Percentiles rank a stretch among this genome's conserved stretches.
These are phyloP conservation scores for Coelopa pilipes DNA, from an alignment of 2,888 invertebrate genomes.

Conservation along the genomic window DNA sequence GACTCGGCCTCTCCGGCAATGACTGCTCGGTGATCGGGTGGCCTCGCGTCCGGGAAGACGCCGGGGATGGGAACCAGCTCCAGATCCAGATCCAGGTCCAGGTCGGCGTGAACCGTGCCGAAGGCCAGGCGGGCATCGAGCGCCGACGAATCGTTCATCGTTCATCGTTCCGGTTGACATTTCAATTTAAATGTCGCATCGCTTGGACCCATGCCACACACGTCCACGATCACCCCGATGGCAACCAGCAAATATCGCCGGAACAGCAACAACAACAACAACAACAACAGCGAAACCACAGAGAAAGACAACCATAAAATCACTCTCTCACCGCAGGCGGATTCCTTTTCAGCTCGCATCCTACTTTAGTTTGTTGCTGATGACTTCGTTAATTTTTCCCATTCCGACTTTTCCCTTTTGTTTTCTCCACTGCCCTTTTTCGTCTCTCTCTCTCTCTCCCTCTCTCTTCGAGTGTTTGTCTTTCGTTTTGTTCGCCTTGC, in stretches of 20 bases:
- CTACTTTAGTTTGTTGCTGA: constrained; percentile 31
- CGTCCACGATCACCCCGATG: neutral
- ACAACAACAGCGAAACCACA: constrained; percentile 3
- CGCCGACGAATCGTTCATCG: neutral
- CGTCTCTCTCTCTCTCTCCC: neutral
- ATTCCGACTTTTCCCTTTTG: neutral
- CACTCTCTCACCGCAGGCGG: constrained; percentile 20
- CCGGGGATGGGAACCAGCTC: no score
- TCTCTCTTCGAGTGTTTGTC: neutral
- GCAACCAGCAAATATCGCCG: neutral
- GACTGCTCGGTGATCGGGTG: no score
- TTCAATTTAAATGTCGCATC: constrained; percentile 12
- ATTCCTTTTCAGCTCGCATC: constrained; percentile 30
- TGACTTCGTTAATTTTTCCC: constrained; percentile 32
- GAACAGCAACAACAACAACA: neutral
- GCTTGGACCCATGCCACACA: constrained; percentile 2
- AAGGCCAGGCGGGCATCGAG: neutral
- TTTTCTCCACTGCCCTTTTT: neutral
- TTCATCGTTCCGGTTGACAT: constrained; percentile 11
- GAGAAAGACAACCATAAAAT: constrained; percentile 22
- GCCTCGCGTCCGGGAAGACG: no score
- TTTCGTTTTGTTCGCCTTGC: neutral
- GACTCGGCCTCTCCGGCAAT: no score
- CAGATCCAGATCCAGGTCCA: neutral
- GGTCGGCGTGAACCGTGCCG: neutral